Evolutionary conservation across 2,888 invertebrate genomes (phyloP).

Genomic region (Cabera pusaria): DNA sequence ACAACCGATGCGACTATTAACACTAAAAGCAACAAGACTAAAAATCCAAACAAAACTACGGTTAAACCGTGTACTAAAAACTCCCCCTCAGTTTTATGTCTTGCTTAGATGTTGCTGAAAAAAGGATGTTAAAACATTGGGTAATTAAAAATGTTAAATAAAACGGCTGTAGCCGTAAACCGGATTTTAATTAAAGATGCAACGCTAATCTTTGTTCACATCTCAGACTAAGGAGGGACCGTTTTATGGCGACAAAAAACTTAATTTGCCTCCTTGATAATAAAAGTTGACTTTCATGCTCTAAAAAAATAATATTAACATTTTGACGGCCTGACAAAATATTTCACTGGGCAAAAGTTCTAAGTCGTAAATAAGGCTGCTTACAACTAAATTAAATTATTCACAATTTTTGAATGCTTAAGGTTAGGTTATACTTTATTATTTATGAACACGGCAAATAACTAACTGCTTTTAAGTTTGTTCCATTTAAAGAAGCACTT

Average conservation of each 20-base stretch:
- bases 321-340: no score
- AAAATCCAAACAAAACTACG: no score
- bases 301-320: slow-evolving; percentile 8
- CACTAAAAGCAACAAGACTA: no score
- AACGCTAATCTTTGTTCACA: slow-evolving; percentile 51
- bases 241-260: slow-evolving; percentile 42
- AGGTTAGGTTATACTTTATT: no score
- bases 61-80: neutral
- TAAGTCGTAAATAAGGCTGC: slow-evolving; percentile 35
- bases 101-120: slow-evolving; percentile 7
- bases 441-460: no score
- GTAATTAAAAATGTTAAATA: slow-evolving; percentile 34
- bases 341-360: slow-evolving; percentile 44
- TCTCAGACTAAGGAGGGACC: slow-evolving; percentile 37
- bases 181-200: slow-evolving; percentile 59
- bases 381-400: no score
- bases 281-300: slow-evolving; percentile 23
- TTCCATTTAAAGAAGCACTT: no score
- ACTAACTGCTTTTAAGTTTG: no score
- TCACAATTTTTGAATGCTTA: no score
- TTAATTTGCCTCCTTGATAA: slow-evolving; percentile 38
- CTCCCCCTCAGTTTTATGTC: slow-evolving; percentile 1
- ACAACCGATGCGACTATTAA: no score
- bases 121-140: slow-evolving; percentile 20
- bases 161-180: slow-evolving; percentile 40